Conservation (phyloP, 1,140 invertebrate species). For the Neodiprion lecontei region DNA sequence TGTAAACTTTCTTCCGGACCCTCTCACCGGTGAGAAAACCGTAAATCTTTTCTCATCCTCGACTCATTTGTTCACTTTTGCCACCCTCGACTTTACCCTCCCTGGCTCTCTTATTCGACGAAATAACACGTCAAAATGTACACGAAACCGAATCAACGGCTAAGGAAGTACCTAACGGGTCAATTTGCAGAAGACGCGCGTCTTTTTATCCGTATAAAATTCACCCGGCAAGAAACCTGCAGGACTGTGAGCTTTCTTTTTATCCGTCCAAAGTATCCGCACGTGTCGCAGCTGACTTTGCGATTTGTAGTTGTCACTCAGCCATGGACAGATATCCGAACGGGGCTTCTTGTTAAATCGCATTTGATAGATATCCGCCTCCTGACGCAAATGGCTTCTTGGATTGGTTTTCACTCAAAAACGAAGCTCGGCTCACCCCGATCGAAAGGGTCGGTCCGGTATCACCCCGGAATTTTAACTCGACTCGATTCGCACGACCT, state of each 20-base stretch:
- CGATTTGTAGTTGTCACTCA: slow-evolving; percentile 7
- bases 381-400: neutral
- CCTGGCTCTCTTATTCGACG: slow-evolving; percentile 40
- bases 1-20: neutral
- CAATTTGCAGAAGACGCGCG: neutral
- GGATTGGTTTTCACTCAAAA: slow-evolving; percentile 1
- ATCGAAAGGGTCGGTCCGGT: no score
- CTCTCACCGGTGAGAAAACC: neutral
- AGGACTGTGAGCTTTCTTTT: neutral
- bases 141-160: neutral
- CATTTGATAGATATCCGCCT: neutral
- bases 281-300: neutral
- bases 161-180: neutral
- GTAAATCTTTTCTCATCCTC: neutral
- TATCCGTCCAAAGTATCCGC: neutral
- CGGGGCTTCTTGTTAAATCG: neutral
- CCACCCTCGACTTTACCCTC: slow-evolving; percentile 40
- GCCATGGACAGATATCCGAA: neutral
- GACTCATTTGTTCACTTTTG: slow-evolving; percentile 43
- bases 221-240: neutral
- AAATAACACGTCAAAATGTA: slow-evolving; percentile 35
- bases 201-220: neutral
- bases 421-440: no score
- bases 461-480: no score
- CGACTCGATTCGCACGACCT: no score